Evolutionary conservation across 2,797 vertebrate genomes (phyloP).

Genomic region (Acanthopagrus latus): DNA sequence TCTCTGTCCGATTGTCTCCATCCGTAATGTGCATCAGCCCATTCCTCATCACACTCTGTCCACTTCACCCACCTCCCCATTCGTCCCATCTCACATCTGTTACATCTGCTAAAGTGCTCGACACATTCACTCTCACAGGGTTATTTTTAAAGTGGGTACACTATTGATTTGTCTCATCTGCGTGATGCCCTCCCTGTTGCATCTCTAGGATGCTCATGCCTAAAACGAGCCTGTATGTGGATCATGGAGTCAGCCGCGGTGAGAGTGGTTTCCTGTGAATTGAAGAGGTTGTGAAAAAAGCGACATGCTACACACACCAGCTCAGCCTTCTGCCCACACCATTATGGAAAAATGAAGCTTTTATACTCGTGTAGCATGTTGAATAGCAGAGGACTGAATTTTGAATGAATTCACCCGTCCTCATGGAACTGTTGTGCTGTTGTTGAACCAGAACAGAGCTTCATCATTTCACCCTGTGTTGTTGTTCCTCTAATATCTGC

Average conservation of each 20-base stretch:
- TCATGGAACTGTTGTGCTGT: background rate
- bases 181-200: conserved; percentile 19
- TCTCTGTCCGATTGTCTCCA: background rate
- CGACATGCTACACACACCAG: background rate
- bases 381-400: conserved; percentile 38
- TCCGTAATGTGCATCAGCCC: conserved; percentile 18
- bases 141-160: conserved; percentile 38
- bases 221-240: conserved; percentile 14
- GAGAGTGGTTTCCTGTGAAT: conserved; percentile 21
- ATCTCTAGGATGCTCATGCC: background rate
- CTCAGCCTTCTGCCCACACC: conserved; percentile 29
- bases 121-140: conserved; percentile 16
- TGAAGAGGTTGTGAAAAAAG: conserved; percentile 18
- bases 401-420: conserved; percentile 31
- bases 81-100: conserved; percentile 17
- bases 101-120: conserved; percentile 28
- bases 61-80: background rate
- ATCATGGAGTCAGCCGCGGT: conserved; percentile 8
- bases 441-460: conserved; percentile 21
- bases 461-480: conserved; percentile 28
- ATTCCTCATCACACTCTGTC: conserved; percentile 11
- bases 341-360: conserved; percentile 34
- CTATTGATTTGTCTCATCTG: conserved; percentile 43
- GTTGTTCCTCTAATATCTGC: conserved; percentile 14
- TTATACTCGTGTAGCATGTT: conserved; percentile 29